phyloP scores from a whole-genome alignment of 2,888 invertebrate genomes.

The Xestoiulus laeticollis region DNA sequence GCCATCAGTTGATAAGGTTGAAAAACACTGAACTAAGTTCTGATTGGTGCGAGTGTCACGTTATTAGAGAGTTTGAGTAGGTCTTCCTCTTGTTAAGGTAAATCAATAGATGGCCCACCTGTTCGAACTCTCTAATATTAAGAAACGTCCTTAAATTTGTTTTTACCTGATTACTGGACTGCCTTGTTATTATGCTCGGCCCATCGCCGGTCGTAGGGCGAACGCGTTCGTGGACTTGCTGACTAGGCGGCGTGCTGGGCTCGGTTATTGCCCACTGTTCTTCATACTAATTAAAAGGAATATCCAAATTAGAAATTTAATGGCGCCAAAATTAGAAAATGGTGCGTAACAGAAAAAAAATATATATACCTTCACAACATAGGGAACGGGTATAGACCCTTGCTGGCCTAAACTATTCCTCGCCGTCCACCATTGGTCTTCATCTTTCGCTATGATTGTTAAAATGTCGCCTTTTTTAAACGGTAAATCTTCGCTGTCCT shows the following conservation, averaged over 20 bases:
- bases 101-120: no score
- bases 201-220: not conserved
- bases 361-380: constrained; percentile 70
- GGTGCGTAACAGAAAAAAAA: not conserved
- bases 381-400: constrained; percentile 96
- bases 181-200: not conserved
- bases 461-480: constrained; percentile 94
- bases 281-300: constrained; percentile 2
- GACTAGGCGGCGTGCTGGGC: constrained; percentile 36
- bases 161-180: constrained; percentile 36
- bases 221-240: constrained; percentile 31
- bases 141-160: not conserved
- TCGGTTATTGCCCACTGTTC: constrained; percentile 38
- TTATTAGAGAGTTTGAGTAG: no score
- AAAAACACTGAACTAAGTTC: no score
- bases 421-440: constrained; percentile 99
- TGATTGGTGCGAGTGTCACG: no score
- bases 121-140: no score
- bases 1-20: no score
- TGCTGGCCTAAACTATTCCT: constrained; percentile 84
- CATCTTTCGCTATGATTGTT: constrained; percentile 91
- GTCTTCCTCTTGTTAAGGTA: no score
- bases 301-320: not conserved
- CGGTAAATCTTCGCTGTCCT: constrained; percentile 95
- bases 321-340: not conserved